A percentile compares a stretch with the other conserved stretches of the same genome.
These are phyloP conservation scores for Colletes gigas DNA, from an alignment of 1,140 invertebrate genomes.

Conservation along the genomic window DNA sequence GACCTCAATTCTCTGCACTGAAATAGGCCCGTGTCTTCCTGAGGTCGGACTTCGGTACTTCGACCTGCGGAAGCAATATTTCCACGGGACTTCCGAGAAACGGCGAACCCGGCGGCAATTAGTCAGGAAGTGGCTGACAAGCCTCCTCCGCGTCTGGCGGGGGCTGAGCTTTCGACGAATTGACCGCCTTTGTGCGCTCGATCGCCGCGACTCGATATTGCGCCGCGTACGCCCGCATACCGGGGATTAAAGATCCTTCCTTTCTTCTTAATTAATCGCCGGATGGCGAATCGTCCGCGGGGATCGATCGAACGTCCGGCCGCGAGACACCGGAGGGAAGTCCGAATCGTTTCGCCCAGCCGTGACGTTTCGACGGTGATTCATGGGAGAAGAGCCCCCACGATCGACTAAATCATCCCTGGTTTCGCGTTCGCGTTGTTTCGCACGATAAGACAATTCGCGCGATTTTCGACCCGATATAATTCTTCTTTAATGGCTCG, in stretches of 20 bases:
- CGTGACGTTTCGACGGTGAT: neutral
- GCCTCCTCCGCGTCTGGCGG: conserved; percentile 55
- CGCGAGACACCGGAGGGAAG: neutral
- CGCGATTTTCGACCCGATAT: conserved; percentile 32
- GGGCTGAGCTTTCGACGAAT: conserved; percentile 58
- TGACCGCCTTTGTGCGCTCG: conserved; percentile 50
- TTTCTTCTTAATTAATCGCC: conserved; percentile 43
- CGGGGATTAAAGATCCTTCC: conserved; percentile 43
- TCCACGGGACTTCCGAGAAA: conserved; percentile 66
- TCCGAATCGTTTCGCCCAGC: neutral
- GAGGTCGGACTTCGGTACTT: conserved; percentile 61
- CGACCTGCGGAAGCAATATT: conserved; percentile 68
- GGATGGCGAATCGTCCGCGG: neutral
- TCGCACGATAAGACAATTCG: conserved; percentile 41
- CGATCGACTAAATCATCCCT: conserved; percentile 38
- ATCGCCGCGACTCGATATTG: conserved; percentile 47
- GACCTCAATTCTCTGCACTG: conserved; percentile 53
- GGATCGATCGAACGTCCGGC: conserved; percentile 1
- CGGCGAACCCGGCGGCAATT: conserved; percentile 64
- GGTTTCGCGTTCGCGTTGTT: conserved; percentile 1
- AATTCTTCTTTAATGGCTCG: conserved; percentile 46
- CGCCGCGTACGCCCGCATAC: conserved; percentile 31
- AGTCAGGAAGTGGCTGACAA: conserved; percentile 71
- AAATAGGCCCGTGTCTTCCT: conserved; percentile 58
- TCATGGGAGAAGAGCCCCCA: neutral